Conservation (phyloP, 1,140 invertebrate genomes). For the Polypedilum vanderplanki region DNA sequence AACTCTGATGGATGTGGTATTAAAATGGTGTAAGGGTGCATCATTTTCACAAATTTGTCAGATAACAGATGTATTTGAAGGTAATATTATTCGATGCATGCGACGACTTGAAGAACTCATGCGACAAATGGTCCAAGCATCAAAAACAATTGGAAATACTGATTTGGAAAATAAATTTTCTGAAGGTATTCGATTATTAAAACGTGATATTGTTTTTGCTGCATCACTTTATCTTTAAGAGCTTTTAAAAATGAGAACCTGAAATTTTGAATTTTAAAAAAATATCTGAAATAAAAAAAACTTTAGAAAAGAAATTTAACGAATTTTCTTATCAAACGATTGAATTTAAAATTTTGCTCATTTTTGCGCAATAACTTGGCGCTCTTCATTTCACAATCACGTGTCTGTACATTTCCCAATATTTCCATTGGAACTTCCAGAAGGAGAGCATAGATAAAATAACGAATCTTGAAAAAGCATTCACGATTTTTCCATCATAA, state of each 20-base stretch:
- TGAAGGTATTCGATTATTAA: constrained; percentile 84
- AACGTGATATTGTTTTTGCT: constrained; percentile 98
- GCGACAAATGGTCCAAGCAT: constrained; percentile 89
- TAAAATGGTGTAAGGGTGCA: constrained; percentile 91
- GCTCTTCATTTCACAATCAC: neutral
- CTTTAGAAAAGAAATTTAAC: neutral
- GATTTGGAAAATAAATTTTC: constrained; percentile 96
- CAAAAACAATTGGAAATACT: constrained; percentile 94
- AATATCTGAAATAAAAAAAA: neutral
- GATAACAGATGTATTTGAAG: constrained; percentile 99
- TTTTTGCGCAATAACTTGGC: neutral
- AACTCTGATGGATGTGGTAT: constrained; percentile 95
- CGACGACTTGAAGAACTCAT: constrained; percentile 91
- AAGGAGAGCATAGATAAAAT: neutral
- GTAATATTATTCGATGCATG: constrained; percentile 97
- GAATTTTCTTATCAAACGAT: neutral
- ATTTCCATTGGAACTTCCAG: neutral
- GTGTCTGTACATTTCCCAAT: neutral
- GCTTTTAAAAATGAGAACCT: neutral
- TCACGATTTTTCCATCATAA: neutral
- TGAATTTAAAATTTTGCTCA: neutral
- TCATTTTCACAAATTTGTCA: constrained; percentile 89
- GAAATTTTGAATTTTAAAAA: neutral
- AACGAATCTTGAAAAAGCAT: neutral
- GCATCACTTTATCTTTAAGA: constrained; percentile 92